phyloP scores from a whole-genome alignment of 1,140 invertebrate genomes.

The Apis mellifera region DNA sequence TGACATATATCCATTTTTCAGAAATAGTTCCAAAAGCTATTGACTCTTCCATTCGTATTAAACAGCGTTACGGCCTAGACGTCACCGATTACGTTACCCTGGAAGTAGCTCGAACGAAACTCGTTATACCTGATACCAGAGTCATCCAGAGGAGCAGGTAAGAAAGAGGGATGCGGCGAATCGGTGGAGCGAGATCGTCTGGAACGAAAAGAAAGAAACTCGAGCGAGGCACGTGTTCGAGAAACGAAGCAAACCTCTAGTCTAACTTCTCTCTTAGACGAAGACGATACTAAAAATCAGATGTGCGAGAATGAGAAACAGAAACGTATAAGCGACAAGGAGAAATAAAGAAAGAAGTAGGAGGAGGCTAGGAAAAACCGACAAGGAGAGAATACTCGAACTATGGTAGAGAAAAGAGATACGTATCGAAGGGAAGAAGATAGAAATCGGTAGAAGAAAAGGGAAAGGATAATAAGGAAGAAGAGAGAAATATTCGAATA shows the following conservation, averaged over 20 bases:
- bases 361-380: slow-evolving; percentile 10
- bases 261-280: neutral
- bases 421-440: no score
- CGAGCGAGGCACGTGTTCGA: neutral
- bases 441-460: no score
- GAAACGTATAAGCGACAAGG: neutral
- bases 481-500: no score
- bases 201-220: slow-evolving; percentile 12
- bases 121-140: slow-evolving; percentile 46
- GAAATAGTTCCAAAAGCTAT: neutral
- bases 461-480: no score
- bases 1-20: neutral
- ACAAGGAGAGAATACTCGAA: neutral
- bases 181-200: neutral
- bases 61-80: neutral
- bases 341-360: slow-evolving; percentile 9
- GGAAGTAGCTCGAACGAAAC: slow-evolving; percentile 16
- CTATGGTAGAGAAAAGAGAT: no score
- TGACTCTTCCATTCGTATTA: neutral
- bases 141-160: slow-evolving; percentile 2
- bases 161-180: slow-evolving; percentile 19
- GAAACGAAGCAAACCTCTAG: neutral
- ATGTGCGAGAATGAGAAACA: neutral
- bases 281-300: neutral
- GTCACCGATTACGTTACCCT: slow-evolving; percentile 13